A percentile compares a stretch with the other conserved stretches of the same genome.
Conservation (phyloP, 2,113 vertebrate genomes). For the Penelope pileata region DNA sequence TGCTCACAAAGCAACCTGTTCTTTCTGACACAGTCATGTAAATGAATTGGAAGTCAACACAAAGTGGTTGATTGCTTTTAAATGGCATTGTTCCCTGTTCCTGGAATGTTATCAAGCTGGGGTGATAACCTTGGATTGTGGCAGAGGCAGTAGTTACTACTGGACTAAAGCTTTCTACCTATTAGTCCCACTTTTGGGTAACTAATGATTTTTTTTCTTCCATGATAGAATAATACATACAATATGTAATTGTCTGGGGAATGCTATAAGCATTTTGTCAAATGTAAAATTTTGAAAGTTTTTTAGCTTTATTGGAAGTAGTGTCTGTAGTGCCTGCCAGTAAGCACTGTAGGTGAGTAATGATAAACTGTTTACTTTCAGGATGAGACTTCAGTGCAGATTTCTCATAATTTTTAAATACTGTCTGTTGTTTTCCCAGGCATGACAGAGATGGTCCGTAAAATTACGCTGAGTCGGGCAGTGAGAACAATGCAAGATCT, state of each 20-base stretch:
- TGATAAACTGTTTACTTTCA: neutral
- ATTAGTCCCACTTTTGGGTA: neutral
- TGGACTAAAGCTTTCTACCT: neutral
- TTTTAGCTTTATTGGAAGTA: neutral
- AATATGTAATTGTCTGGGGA: neutral
- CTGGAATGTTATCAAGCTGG: neutral
- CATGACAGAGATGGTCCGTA: constrained; percentile 94
- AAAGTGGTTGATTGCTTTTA: neutral
- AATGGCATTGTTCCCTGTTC: neutral
- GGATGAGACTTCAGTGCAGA: neutral
- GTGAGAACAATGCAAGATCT: constrained; percentile 92
- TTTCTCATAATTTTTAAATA: neutral
- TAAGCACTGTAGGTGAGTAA: neutral
- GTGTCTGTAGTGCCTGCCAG: neutral
- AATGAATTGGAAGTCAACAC: neutral
- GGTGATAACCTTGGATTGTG: neutral
- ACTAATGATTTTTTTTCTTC: neutral
- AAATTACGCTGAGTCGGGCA: constrained; percentile 92
- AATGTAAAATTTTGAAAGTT: neutral
- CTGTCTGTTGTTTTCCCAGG: constrained; percentile 73
- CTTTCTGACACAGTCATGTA: neutral
- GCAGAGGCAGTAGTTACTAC: neutral
- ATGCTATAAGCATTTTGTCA: neutral
- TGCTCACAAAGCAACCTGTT: neutral
- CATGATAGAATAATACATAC: neutral